These are phyloP conservation scores for Lycaon pictus DNA, from an alignment of 2,113 vertebrate genomes.

Conservation along the genomic window DNA sequence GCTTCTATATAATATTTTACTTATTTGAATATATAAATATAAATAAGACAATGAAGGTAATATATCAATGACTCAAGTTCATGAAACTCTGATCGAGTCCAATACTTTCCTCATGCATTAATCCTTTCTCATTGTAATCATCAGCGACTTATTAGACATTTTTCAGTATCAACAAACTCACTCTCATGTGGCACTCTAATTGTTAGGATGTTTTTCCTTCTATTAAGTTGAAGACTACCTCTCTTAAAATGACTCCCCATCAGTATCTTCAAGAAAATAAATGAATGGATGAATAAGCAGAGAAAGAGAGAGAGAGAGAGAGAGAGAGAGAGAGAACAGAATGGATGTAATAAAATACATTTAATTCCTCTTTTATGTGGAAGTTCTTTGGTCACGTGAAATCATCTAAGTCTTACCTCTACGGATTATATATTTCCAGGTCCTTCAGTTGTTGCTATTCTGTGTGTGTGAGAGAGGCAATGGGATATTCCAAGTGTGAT, in stretches of 20 bases:
- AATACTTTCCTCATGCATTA: slow-evolving; percentile 47
- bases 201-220: slow-evolving; percentile 29
- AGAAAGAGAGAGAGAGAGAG: neutral
- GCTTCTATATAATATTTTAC: slow-evolving; percentile 3
- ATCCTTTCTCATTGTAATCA: slow-evolving; percentile 48
- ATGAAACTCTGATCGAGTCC: slow-evolving; percentile 34
- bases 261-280: slow-evolving; percentile 51
- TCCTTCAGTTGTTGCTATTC: neutral
- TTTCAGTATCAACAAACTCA: slow-evolving; percentile 46
- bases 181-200: neutral
- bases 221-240: slow-evolving; percentile 12
- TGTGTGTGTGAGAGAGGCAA: neutral
- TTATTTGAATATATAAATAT: slow-evolving; percentile 49
- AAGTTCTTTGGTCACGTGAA: neutral
- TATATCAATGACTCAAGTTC: slow-evolving; percentile 45
- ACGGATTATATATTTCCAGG: neutral
- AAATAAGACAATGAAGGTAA: slow-evolving; percentile 54
- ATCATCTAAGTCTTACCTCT: neutral
- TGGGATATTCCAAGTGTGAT: slow-evolving; percentile 35
- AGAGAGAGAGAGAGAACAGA: neutral
- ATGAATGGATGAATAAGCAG: neutral
- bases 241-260: slow-evolving; percentile 9
- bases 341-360: neutral
- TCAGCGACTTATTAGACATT: slow-evolving; percentile 39
- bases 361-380: neutral